Conservation (phyloP, 1,140 invertebrate genomes). For the Atta texana region DNA sequence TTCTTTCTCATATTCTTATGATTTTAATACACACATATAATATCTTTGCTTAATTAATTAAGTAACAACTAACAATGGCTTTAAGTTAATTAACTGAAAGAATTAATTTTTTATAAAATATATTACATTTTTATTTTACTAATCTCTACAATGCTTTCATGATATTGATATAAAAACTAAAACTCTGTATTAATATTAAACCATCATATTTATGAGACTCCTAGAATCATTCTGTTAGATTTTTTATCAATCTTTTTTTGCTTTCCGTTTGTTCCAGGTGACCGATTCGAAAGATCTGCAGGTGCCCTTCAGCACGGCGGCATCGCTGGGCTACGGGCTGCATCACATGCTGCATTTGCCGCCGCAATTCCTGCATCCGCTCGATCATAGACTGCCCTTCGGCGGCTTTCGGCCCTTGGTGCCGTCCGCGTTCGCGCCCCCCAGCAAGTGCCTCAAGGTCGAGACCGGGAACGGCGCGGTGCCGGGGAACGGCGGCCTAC, state of each 20-base stretch:
- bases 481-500: constrained; percentile 78
- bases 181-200: no score
- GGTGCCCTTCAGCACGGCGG: constrained; percentile 85
- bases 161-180: no score
- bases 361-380: constrained; percentile 86
- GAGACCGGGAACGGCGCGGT: constrained; percentile 82
- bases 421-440: constrained; percentile 87
- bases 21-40: neutral
- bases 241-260: neutral
- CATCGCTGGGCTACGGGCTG: constrained; percentile 86
- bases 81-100: neutral
- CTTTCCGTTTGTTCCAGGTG: constrained; percentile 77
- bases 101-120: neutral
- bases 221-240: neutral
- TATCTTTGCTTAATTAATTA: constrained; percentile 2
- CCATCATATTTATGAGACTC: neutral
- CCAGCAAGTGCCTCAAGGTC: constrained; percentile 86
- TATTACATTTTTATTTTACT: neutral
- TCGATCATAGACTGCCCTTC: constrained; percentile 85
- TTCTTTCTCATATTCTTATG: neutral
- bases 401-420: constrained; percentile 84
- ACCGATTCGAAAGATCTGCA: constrained; percentile 87
- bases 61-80: neutral
- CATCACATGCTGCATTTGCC: constrained; percentile 87
- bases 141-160: neutral